phyloP scores from a whole-genome alignment of 2,113 vertebrate genomes.

The Xyrauchen texanus region DNA sequence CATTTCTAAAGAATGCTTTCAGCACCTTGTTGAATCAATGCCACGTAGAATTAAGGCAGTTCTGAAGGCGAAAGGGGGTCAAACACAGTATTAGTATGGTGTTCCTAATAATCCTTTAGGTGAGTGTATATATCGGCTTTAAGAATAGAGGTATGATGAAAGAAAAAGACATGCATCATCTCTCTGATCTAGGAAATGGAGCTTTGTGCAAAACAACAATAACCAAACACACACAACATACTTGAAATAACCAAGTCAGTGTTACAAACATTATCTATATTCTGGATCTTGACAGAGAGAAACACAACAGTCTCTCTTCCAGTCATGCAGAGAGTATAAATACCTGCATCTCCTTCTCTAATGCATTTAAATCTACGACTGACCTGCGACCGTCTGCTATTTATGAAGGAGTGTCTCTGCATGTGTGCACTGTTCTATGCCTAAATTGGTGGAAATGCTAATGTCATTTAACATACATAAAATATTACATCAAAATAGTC shows the following conservation, averaged over 20 bases:
- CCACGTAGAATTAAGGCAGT: too few species aligned
- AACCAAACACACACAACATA: neutral
- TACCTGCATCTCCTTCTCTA: neutral
- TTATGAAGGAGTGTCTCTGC: too few species aligned
- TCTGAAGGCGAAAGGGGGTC: too few species aligned
- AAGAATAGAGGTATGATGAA: constrained; percentile 3
- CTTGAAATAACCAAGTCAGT: neutral
- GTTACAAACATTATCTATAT: neutral
- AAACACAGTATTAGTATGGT: too few species aligned
- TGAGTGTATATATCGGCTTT: neutral
- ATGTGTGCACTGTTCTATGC: neutral
- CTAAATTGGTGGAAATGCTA: neutral
- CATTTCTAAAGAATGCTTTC: too few species aligned
- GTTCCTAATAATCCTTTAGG: too few species aligned
- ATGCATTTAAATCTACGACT: neutral
- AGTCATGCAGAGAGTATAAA: neutral
- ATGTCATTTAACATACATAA: neutral
- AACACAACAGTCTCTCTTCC: neutral
- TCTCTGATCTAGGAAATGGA: neutral
- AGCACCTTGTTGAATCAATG: too few species aligned
- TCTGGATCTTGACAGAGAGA: neutral
- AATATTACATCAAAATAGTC: neutral
- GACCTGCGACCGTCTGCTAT: neutral
- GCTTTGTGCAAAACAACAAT: neutral
- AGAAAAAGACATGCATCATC: constrained; percentile 5